Percentiles rank a stretch among this genome's conserved stretches.
Conservation (phyloP, 2,888 invertebrate genomes). For the Machimus atricapillus region DNA sequence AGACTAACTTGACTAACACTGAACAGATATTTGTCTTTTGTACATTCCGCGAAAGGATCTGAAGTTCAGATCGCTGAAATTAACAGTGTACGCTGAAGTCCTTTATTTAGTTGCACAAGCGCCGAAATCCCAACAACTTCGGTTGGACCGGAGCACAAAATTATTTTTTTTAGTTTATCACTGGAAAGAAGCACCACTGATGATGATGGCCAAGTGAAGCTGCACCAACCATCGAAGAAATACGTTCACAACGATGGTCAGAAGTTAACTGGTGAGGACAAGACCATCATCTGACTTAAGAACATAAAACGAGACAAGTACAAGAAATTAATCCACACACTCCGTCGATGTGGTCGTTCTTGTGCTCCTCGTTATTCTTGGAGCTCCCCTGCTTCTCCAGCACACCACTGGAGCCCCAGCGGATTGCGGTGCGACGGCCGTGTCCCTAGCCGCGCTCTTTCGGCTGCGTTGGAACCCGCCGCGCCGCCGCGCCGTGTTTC, state of each 20-base stretch:
- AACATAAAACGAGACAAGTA: constrained; percentile 53
- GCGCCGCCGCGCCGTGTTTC: neutral
- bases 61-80: no score
- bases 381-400: constrained; percentile 16
- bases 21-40: constrained; percentile 1
- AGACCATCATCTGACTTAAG: constrained; percentile 63
- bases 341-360: constrained; percentile 30
- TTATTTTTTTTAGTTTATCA: neutral
- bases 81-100: neutral
- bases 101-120: neutral
- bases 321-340: constrained; percentile 47
- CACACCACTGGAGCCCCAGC: neutral
- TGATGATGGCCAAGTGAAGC: neutral
- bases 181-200: neutral
- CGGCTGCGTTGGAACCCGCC: neutral
- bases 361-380: constrained; percentile 4
- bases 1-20: constrained; percentile 18
- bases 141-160: neutral
- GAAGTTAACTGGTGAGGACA: constrained; percentile 63
- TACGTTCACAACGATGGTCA: constrained; percentile 62
- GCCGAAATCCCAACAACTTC: neutral
- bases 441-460: neutral
- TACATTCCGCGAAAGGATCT: constrained; percentile 9
- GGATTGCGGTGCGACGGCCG: neutral
- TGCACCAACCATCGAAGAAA: constrained; percentile 44